phyloP scores from a whole-genome alignment of 2,797 vertebrate genomes.

The Vipera latastei region DNA sequence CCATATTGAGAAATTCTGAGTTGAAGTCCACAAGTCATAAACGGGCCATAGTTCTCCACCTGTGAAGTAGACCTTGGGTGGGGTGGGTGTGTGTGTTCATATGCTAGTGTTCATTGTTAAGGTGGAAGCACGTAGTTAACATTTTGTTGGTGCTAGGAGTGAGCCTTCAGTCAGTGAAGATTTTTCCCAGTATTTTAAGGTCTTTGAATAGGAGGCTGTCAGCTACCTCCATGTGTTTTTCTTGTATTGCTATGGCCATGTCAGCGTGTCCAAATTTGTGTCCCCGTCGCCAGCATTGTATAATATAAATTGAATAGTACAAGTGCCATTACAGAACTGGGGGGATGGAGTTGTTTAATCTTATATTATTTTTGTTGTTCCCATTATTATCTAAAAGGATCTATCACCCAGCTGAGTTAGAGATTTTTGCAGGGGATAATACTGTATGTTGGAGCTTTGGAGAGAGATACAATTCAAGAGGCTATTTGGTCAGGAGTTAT shows the following conservation, averaged over 20 bases:
- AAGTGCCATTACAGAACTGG: neutral
- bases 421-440: neutral
- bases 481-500: neutral
- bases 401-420: neutral
- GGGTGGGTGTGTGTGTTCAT: too few relatives aligned
- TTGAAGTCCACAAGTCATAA: too few relatives aligned
- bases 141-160: neutral
- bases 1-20: too few relatives aligned
- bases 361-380: neutral
- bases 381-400: neutral
- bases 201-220: neutral
- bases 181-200: neutral
- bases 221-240: neutral
- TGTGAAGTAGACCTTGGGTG: too few relatives aligned
- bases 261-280: neutral
- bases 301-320: neutral
- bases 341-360: neutral
- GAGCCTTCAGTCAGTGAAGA: neutral
- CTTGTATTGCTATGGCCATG: neutral
- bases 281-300: neutral
- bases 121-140: neutral
- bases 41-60: too few relatives aligned
- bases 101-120: neutral
- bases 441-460: neutral
- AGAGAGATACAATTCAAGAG: neutral